Base-by-base conservation (phyloP, 2,888 invertebrate genomes). In the Athalia circularis region DNA sequence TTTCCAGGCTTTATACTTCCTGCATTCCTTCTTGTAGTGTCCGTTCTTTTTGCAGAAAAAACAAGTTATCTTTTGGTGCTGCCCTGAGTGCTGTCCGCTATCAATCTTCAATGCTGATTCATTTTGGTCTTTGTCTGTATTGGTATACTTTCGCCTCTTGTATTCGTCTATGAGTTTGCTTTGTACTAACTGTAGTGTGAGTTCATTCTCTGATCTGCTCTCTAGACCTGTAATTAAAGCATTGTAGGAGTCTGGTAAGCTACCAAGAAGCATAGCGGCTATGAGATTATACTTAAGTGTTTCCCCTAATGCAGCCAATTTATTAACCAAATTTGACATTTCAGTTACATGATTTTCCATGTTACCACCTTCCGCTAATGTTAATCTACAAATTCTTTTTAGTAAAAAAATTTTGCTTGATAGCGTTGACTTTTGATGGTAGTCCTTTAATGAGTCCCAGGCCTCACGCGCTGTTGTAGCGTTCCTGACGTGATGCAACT, bases 101-200 rank as follows among this genome's bases (percentile, higher is more conserved):
- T 54, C 54, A 54, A 64, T 64, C 65, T 65, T 65, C 65, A 65
- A 47, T 45, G 48, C 65, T 5, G 48, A 45, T 47, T 65, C 65
- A 9, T 9, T 65, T 9, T 45, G 13, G 4, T 65, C n/a, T n/a
- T 43, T 13, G 5, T n/a, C 13, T 48, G 65, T 29, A 9, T 48
- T 48, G 11, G 65, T 13, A 3, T 65, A 5, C 52, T 77, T 79
- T 9, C 78, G 70, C 29, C 79, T 54, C 52, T 54, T 79, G 50
- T 80, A 80, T 76, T 80, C 80, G 57, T 79, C 79, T 13, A 80
- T 75, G 5, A 79, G 65, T 65, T 79, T 72, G 62, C 76, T 52
- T 48, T 64, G 59, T 4, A 72, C 78, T 5, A 78, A 11, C 15
- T 54, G 43, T 5, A 78, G 13, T 15, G 78, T 72, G 6, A 78